phyloP scores from a whole-genome alignment of 2,888 invertebrate genomes.

The Morpho helenor region DNA sequence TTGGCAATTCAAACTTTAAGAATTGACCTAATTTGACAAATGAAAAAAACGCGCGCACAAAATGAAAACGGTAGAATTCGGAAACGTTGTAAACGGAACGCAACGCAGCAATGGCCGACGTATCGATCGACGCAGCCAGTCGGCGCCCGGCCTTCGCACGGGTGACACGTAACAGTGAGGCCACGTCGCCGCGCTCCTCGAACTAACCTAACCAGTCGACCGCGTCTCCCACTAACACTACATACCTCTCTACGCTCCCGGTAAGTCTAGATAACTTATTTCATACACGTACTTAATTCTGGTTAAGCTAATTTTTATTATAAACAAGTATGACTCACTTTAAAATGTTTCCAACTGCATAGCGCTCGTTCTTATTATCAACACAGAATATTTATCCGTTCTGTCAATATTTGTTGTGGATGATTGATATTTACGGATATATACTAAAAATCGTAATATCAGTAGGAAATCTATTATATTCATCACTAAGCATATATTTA shows the following conservation, averaged over 20 bases:
- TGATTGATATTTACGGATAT: constrained; percentile 14
- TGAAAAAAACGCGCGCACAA: constrained; percentile 28
- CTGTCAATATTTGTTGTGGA: constrained; percentile 24
- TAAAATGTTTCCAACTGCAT: constrained; percentile 18
- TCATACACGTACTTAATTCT: neutral
- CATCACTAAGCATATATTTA: neutral
- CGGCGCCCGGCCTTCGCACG: constrained; percentile 63
- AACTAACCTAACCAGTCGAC: constrained; percentile 30
- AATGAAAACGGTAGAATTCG: constrained; percentile 32
- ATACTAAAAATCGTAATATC: neutral
- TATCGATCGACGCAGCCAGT: constrained; percentile 74
- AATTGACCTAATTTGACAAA: constrained; percentile 15
- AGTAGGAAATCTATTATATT: neutral
- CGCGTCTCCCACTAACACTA: constrained; percentile 25
- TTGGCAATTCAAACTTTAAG: constrained; percentile 4
- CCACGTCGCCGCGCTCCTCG: constrained; percentile 29
- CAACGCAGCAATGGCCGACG: constrained; percentile 57
- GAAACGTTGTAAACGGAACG: constrained; percentile 58
- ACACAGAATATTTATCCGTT: constrained; percentile 18
- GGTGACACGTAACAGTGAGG: constrained; percentile 44
- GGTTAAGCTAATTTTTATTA: neutral
- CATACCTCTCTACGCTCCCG: constrained; percentile 22
- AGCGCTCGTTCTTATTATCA: constrained; percentile 22
- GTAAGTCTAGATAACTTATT: constrained; percentile 26
- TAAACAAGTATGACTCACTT: constrained; percentile 17